Conservation (phyloP, 2,888 invertebrate species). For the Timema podura region DNA sequence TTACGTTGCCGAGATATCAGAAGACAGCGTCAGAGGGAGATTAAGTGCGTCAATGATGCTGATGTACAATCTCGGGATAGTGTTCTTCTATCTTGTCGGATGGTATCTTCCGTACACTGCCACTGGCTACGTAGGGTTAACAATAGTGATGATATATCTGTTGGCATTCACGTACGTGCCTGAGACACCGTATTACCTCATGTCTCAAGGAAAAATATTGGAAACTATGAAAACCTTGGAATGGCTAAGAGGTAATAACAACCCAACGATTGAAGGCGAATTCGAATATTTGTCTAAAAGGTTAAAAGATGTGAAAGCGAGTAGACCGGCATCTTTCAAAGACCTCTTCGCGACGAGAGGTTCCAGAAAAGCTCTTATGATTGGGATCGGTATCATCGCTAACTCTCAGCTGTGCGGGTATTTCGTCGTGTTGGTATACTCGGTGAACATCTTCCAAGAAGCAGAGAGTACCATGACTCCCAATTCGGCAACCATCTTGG, state of each 20-base stretch:
- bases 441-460: slow-evolving; percentile 40
- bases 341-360: slow-evolving; percentile 44
- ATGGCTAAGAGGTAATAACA: slow-evolving; percentile 36
- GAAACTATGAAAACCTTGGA: slow-evolving; percentile 45
- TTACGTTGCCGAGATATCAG: slow-evolving; percentile 59
- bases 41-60: slow-evolving; percentile 53
- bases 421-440: slow-evolving; percentile 43
- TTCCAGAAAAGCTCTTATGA: slow-evolving; percentile 42
- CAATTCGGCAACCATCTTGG: slow-evolving; percentile 43
- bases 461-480: slow-evolving; percentile 37
- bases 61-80: slow-evolving; percentile 44
- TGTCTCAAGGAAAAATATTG: slow-evolving; percentile 44
- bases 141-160: slow-evolving; percentile 48
- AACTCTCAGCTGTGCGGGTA: slow-evolving; percentile 49
- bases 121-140: slow-evolving; percentile 50
- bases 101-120: slow-evolving; percentile 48
- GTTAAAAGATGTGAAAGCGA: not conserved
- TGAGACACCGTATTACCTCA: slow-evolving; percentile 56
- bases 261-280: slow-evolving; percentile 37
- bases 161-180: slow-evolving; percentile 51
- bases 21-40: slow-evolving; percentile 55
- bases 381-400: slow-evolving; percentile 42
- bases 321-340: slow-evolving; percentile 23
- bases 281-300: not conserved
- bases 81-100: slow-evolving; percentile 51